Evolutionary conservation across 2,113 vertebrate genomes (phyloP).

Genomic region (Lipophrys pholis): DNA sequence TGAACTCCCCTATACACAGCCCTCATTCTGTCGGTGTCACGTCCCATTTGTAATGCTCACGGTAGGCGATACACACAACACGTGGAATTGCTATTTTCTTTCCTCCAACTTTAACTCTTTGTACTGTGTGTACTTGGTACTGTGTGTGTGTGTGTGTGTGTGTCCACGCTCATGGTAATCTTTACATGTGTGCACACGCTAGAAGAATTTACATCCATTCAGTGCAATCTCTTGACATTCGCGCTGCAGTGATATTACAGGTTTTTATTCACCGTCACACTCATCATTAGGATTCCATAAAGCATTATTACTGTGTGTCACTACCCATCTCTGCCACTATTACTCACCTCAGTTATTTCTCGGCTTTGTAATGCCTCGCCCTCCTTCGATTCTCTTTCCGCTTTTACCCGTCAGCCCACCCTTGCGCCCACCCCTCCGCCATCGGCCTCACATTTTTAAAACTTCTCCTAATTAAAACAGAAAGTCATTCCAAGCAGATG

Average conservation of each 20-base stretch:
- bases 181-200: neutral
- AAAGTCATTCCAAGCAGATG: constrained; percentile 74
- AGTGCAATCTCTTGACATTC: constrained; percentile 25
- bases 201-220: constrained; percentile 17
- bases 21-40: constrained; percentile 55
- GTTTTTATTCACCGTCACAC: constrained; percentile 42
- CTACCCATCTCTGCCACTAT: constrained; percentile 26
- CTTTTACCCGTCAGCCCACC: neutral
- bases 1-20: constrained; percentile 39
- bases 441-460: constrained; percentile 59
- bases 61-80: constrained; percentile 18
- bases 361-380: constrained; percentile 4
- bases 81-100: constrained; percentile 11
- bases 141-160: neutral
- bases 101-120: neutral
- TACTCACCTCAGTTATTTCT: constrained; percentile 31
- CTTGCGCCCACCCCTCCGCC: neutral
- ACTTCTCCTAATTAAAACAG: constrained; percentile 71
- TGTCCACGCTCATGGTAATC: no score
- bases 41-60: constrained; percentile 53
- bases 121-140: neutral
- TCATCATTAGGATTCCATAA: constrained; percentile 56
- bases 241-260: constrained; percentile 9
- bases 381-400: constrained; percentile 32
- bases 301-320: constrained; percentile 49